These are phyloP conservation scores for Tubiluchus corallicola DNA, from an alignment of 2,888 invertebrate genomes.

Conservation along the genomic window DNA sequence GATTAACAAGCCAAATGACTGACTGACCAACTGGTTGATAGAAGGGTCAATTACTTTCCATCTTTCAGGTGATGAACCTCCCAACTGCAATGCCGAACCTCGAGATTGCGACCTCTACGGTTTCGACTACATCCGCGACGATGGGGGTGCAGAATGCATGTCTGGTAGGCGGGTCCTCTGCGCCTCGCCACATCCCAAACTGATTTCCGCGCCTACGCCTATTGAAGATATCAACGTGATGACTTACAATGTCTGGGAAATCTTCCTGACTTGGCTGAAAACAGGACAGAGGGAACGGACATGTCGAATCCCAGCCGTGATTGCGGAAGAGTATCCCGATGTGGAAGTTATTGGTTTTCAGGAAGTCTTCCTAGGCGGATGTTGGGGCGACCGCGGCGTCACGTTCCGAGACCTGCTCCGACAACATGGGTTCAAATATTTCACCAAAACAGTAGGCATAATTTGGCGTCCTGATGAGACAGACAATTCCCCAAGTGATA, in stretches of 20 bases:
- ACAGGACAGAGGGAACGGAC: slow-evolving; percentile 12
- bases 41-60: too few species aligned
- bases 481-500: neutral
- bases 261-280: slow-evolving; percentile 2
- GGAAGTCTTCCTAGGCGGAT: slow-evolving; percentile 13
- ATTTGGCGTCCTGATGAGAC: neutral
- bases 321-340: slow-evolving; percentile 7
- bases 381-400: slow-evolving; percentile 9
- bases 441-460: slow-evolving; percentile 7
- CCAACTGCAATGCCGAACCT: slow-evolving; percentile 8
- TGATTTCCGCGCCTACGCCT: neutral
- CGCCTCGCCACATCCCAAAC: slow-evolving; percentile 7
- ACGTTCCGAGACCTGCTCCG: slow-evolving; percentile 9
- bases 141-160: slow-evolving; percentile 7
- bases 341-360: slow-evolving; percentile 12
- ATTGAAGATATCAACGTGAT: slow-evolving; percentile 8
- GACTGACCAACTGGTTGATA: too few species aligned
- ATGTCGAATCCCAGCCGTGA: slow-evolving; percentile 10
- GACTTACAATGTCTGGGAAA: slow-evolving; percentile 11
- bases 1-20: too few species aligned
- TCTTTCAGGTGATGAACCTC: too few species aligned
- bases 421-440: slow-evolving; percentile 10
- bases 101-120: slow-evolving; percentile 9
- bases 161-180: slow-evolving; percentile 9
- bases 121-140: slow-evolving; percentile 9